phyloP scores from a whole-genome alignment of 2,888 invertebrate species.

The Lochmaea crataegi region DNA sequence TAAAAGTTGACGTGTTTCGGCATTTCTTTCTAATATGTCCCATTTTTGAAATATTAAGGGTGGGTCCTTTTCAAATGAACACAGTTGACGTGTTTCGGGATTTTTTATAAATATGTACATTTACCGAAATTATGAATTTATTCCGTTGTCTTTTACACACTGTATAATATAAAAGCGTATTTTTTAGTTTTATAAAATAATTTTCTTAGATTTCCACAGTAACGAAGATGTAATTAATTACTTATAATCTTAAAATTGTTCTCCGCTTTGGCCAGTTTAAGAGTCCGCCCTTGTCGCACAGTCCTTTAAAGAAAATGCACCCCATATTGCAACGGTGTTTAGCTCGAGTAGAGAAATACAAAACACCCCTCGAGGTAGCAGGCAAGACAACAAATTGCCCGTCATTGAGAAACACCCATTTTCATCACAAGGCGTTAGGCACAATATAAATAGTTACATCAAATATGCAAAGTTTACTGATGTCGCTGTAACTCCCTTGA shows the following conservation, averaged over 20 bases:
- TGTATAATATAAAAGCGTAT: no score
- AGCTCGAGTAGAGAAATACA: constrained; percentile 39
- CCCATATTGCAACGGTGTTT: constrained; percentile 39
- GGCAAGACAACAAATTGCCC: constrained; percentile 46
- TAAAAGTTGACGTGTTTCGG: no score
- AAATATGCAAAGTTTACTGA: constrained; percentile 48
- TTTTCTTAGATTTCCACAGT: no score
- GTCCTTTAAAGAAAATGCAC: constrained; percentile 40
- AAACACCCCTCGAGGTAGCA: constrained; percentile 34
- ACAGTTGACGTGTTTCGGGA: no score
- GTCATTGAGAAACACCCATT: constrained; percentile 48
- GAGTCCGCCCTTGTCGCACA: constrained; percentile 24
- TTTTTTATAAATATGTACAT: no score
- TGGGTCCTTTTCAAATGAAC: no score
- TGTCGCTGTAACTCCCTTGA: constrained; percentile 42
- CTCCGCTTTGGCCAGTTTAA: constrained; percentile 5
- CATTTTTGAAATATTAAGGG: no score
- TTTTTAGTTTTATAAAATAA: no score
- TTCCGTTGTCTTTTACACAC: no score
- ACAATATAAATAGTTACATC: constrained; percentile 49
- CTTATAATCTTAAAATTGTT: not conserved
- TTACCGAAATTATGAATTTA: no score
- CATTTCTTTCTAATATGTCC: no score
- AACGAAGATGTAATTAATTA: no score
- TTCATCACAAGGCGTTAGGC: constrained; percentile 48